Evolutionary conservation across 2,888 invertebrate genomes (phyloP).

Genomic region (Dasypogon diadema): DNA sequence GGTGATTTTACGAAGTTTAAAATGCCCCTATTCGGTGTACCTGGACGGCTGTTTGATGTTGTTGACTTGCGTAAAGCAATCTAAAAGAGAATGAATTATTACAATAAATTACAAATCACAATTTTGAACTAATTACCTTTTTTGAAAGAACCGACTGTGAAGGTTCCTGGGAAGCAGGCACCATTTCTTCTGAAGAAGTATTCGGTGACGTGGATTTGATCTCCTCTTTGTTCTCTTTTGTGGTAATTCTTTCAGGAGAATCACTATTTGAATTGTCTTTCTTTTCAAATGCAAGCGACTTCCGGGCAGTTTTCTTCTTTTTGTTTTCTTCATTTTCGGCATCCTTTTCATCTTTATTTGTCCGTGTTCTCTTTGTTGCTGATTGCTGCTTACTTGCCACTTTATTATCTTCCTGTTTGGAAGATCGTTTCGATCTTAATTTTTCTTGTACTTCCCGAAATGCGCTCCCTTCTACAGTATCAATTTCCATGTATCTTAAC

Average conservation of each 20-base stretch:
- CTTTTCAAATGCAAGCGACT: slow-evolving; percentile 40
- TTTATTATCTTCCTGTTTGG: neutral
- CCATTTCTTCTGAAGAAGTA: slow-evolving; percentile 51
- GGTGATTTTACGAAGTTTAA: slow-evolving; percentile 14
- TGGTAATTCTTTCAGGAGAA: neutral
- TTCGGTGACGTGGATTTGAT: neutral
- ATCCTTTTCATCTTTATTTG: neutral
- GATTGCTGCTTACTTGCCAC: neutral
- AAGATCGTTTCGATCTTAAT: neutral
- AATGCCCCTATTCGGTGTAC: neutral
- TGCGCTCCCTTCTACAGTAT: slow-evolving; percentile 55
- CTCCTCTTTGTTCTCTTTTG: neutral
- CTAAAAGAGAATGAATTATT: neutral
- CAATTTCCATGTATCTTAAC: slow-evolving; percentile 53
- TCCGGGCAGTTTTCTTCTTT: slow-evolving; percentile 11
- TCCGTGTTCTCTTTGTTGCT: neutral
- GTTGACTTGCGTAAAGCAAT: neutral
- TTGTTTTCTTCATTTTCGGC: neutral
- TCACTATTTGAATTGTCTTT: neutral
- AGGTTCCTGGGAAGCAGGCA: slow-evolving; percentile 49
- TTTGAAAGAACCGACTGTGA: slow-evolving; percentile 53
- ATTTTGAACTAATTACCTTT: slow-evolving; percentile 47
- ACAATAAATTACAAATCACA: neutral
- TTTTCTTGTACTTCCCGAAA: slow-evolving; percentile 6
- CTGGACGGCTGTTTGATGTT: neutral